Base-by-base conservation (phyloP, 2,113 vertebrate genomes). In the Pelobates fuscus region DNA sequence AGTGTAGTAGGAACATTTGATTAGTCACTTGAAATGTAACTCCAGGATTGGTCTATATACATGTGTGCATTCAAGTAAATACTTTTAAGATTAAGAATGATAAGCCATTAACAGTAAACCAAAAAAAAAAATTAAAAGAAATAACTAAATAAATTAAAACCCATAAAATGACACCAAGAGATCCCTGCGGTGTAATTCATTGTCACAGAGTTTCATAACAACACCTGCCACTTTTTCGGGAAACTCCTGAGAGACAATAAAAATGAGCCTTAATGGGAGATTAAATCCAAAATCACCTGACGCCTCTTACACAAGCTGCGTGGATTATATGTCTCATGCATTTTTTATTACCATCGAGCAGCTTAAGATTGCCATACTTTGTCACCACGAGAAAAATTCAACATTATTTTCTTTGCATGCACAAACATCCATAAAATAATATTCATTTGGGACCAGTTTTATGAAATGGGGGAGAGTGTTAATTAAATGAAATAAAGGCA, bases 281-380 rank as follows among this genome's bases (percentile, higher is more conserved):
- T 81, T 80, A 84, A 83, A 85, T 73, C 70, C 69, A 62, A 52
- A 78, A 78, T 79, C 78, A 80, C 84, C 82, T 83, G 83, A 86
- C 82, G 82, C 78, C 83, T 84, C 83, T 80, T 84, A 80, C 41
- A 78, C 73, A 83, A 82, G 67, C 55, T 80, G 82, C 87, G 85
- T 88, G 83, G 84, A 83, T 87, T 88, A 81, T 69, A 73, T 85
- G 49, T 87, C 85, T 88, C 84, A 86, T 88, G 80, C 74, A 88
- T 88, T 85, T 91, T 91, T 90, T 86, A 85, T 88, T 73, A 70
- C 80, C 30, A 61, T 69, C 82, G 86, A 91, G 88, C 87, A 92
- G 88, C 86, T 86, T 89, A 89, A 21, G 77, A 90, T 83, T 84
- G 86, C 86, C 83, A 71, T 80, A 88, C 83, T 89, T 85, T 81